Base-by-base conservation (phyloP, 2,113 vertebrate species). In the Silurus glanis region DNA sequence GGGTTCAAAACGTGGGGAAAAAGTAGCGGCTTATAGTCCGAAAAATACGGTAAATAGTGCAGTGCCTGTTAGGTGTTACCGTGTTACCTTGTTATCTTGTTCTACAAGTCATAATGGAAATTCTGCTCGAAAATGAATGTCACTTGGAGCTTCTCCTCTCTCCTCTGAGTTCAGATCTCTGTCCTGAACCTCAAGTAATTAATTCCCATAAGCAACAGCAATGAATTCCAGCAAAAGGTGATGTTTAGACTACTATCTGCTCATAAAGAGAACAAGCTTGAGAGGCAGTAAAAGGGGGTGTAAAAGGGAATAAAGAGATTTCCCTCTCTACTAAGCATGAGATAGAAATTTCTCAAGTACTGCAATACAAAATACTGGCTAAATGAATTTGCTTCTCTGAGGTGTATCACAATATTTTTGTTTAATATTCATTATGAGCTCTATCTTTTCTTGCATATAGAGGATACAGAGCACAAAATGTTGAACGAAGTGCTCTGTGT, bases 111-210 rank as follows among this genome's bases (percentile, higher is more conserved):
- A 82, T 80, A 85, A 86, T 72, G 8, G 85, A 82, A 56, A 62
- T 28, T 55, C 17, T 61, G 69, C 62, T 47, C 21, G n/a, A 28
- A 61, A 51, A 74, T 64, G 51, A 28, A 23, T 49, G 64, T 83
- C 51, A 67, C 71, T 89, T 83, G 82, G 86, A 86, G 88, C 59
- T 74, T 71, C 80, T 81, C 61, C 28, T 80, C 72, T n/a, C 19
- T 79, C 71, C 21, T 79, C 71, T 88, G 82, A 85, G 84, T 74
- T 66, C n/a, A 79, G 83, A 74, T 80, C 78, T 53, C 89, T 84
- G 88, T 90, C 72, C 61, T 75, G 86, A 89, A 90, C 86, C 86
- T 75, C 47, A 82, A 85, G 49, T 90, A 91, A 93, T 92, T 88
- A 91, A 88, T 90, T 90, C 89, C 87, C 85, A 85, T 6, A 86